Conservation (phyloP, 2,797 vertebrate species). For the Molossus alvarezi region DNA sequence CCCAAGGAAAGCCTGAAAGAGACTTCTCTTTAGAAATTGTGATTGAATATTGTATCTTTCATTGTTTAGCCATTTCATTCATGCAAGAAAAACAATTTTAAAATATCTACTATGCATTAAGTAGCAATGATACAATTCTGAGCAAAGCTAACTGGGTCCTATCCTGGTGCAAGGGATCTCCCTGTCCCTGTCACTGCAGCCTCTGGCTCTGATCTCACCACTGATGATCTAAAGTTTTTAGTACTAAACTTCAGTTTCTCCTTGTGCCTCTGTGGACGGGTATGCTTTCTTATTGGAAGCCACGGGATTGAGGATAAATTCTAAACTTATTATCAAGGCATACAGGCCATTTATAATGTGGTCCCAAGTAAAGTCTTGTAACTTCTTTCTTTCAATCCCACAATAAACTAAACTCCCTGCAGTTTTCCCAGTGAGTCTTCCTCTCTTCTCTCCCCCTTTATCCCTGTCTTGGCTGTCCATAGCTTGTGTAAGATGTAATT, state of each 20-base stretch:
- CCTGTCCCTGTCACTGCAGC: neutral
- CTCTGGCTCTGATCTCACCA: neutral
- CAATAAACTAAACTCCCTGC: neutral
- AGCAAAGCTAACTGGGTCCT: neutral
- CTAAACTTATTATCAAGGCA: neutral
- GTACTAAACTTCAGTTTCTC: neutral
- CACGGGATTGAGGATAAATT: conserved; percentile 11
- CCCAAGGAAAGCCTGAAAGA: neutral
- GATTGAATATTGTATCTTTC: conserved; percentile 16
- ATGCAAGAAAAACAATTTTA: neutral
- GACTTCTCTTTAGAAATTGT: neutral
- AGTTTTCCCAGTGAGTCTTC: neutral
- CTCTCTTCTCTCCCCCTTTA: neutral
- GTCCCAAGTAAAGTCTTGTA: neutral
- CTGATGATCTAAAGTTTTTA: neutral
- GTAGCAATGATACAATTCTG: neutral
- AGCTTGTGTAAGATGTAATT: neutral
- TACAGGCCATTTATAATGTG: neutral
- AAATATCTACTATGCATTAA: neutral
- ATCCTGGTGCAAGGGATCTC: neutral
- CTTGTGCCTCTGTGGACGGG: neutral
- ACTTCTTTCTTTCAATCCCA: neutral
- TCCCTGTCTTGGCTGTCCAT: neutral
- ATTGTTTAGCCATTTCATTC: neutral
- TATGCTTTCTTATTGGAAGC: conserved; percentile 20